phyloP scores from a whole-genome alignment of 1,140 invertebrate species.

The Temnothorax nylanderi region DNA sequence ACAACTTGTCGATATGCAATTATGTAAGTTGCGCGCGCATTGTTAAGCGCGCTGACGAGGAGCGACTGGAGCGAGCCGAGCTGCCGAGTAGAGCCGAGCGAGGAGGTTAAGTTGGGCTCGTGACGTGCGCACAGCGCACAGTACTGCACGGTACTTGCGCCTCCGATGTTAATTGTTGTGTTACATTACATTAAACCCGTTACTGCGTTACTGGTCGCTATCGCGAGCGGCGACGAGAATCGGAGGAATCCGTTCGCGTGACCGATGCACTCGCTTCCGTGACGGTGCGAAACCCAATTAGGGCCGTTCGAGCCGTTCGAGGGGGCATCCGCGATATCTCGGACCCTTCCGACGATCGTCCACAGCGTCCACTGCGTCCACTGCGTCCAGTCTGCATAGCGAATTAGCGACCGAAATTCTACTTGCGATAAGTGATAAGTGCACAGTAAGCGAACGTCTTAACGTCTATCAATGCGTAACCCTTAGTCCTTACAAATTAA shows the following conservation, averaged over 20 bases:
- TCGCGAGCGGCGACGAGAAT: constrained; percentile 19
- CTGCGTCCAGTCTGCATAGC: background rate
- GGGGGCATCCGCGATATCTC: background rate
- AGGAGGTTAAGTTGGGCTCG: constrained; percentile 70
- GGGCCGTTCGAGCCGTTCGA: background rate
- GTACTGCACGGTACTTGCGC: constrained; percentile 32
- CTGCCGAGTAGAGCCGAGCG: background rate
- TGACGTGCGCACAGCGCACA: constrained; percentile 69
- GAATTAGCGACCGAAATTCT: background rate
- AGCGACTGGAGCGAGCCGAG: constrained; percentile 28
- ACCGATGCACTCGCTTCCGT: background rate
- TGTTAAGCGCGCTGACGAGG: constrained; percentile 60
- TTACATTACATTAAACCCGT: constrained; percentile 31
- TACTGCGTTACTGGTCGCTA: constrained; percentile 31
- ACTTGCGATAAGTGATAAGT: constrained; percentile 41
- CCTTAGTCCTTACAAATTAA: background rate
- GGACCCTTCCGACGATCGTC: background rate
- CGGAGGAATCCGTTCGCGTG: background rate
- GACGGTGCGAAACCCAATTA: background rate
- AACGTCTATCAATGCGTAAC: background rate
- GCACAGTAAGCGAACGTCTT: background rate
- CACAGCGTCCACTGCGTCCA: no score
- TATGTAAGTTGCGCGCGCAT: constrained; percentile 65
- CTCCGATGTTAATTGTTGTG: constrained; percentile 67
- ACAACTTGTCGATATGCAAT: constrained; percentile 29